Percentiles rank a stretch among this genome's conserved stretches.
phyloP scores from a whole-genome alignment of 2,888 invertebrate genomes.

The Drosophila nr. perissopoda region DNA sequence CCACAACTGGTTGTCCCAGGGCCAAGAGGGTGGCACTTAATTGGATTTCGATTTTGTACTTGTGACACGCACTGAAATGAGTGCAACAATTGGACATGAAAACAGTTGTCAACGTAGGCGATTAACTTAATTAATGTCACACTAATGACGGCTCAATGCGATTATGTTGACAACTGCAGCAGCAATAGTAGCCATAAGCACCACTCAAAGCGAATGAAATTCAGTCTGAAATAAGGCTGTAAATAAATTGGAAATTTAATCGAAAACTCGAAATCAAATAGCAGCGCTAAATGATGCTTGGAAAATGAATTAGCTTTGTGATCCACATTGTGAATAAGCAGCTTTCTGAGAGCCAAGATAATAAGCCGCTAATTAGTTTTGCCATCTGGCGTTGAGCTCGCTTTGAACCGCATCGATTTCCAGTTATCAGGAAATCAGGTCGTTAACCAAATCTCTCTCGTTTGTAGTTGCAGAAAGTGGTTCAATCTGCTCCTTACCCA shows the following conservation, averaged over 20 bases:
- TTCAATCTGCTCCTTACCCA: conserved; percentile 33
- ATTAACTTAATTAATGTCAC: conserved; percentile 82
- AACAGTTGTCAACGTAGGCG: conserved; percentile 44
- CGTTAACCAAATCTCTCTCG: conserved; percentile 9
- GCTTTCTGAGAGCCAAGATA: conserved; percentile 21
- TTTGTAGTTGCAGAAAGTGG: conserved; percentile 19
- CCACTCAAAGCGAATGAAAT: conserved; percentile 50
- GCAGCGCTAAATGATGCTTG: conserved; percentile 46
- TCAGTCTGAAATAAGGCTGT: conserved; percentile 56
- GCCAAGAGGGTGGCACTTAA: conserved; percentile 49
- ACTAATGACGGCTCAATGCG: conserved; percentile 80
- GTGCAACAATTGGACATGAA: conserved; percentile 7
- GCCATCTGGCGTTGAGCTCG: conserved; percentile 34
- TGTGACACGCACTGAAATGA: conserved; percentile 56
- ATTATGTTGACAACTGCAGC: conserved; percentile 74
- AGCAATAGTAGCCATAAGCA: conserved; percentile 5
- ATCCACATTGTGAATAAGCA: conserved; percentile 20
- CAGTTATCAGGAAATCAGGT: conserved; percentile 36
- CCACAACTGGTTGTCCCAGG: conserved; percentile 24
- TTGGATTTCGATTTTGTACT: conserved; percentile 78
- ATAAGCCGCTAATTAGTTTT: conserved; percentile 73
- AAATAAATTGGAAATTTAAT: conserved; percentile 67
- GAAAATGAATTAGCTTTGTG: conserved; percentile 48
- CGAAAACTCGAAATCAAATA: conserved; percentile 53
- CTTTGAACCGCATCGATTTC: conserved; percentile 53